Evolutionary conservation across 2,797 vertebrate genomes (phyloP).

Genomic region (Odontamblyopus rebecca): DNA sequence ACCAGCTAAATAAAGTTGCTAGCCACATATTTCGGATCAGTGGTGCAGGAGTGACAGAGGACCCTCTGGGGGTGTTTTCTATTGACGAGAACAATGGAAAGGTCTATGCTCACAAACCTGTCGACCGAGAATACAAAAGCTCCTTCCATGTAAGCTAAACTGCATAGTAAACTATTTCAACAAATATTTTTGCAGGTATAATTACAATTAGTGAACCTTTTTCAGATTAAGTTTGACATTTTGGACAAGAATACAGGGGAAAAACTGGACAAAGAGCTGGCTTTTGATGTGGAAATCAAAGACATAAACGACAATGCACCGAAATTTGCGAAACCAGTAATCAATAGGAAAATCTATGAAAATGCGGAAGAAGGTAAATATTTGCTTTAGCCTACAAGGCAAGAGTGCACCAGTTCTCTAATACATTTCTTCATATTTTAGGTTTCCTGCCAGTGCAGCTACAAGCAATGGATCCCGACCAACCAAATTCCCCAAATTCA

Average conservation of each 20-base stretch:
- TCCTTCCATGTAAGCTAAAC: conserved; percentile 71
- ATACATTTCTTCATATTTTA: conserved; percentile 15
- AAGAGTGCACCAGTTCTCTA: neutral
- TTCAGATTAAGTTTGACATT: conserved; percentile 80
- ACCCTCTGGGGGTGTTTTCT: conserved; percentile 71
- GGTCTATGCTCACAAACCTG: conserved; percentile 44
- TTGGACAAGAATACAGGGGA: accelerated
- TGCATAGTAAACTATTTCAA: neutral
- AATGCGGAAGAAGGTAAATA: conserved; percentile 55
- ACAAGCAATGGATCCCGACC: conserved; percentile 68
- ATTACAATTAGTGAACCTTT: neutral
- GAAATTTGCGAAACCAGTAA: conserved; percentile 56
- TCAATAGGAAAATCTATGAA: conserved; percentile 57
- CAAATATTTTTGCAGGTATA: neutral
- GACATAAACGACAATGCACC: conserved; percentile 87
- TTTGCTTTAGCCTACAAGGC: too few species aligned
- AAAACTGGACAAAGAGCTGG: conserved; percentile 69
- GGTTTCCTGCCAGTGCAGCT: conserved; percentile 54
- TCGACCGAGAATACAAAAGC: conserved; percentile 74
- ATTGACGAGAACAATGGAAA: conserved; percentile 56
- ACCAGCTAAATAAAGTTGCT: conserved; percentile 1
- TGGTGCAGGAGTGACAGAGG: conserved; percentile 71
- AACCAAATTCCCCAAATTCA: conserved; percentile 71
- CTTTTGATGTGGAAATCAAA: conserved; percentile 77
- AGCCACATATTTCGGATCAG: conserved; percentile 64